Percentiles rank a stretch among this genome's conserved stretches.
Evolutionary conservation across 2,113 vertebrate genomes (phyloP).

Genomic region (human (Homo sapiens)): DNA sequence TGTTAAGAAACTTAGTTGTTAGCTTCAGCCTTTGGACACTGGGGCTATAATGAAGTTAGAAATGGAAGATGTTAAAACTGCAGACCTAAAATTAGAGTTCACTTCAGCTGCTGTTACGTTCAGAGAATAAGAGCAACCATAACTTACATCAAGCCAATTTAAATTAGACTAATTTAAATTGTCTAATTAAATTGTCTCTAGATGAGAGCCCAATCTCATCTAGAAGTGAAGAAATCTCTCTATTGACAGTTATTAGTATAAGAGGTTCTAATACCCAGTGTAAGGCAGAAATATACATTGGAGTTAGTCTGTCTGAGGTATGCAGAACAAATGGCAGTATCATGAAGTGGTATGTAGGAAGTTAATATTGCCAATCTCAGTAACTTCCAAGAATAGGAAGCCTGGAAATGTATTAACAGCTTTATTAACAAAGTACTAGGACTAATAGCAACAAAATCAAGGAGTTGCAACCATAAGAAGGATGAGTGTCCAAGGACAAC

Average conservation of each 20-base stretch:
- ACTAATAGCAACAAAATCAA: conserved; percentile 18
- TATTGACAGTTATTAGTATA: neutral
- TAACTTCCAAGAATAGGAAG: conserved; percentile 4
- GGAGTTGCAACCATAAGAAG: neutral
- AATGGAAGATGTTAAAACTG: neutral
- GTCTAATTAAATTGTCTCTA: too few species aligned
- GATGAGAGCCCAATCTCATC: neutral
- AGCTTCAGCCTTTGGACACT: neutral
- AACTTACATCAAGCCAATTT: neutral
- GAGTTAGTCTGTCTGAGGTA: neutral
- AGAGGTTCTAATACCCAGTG: neutral
- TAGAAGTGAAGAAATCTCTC: conserved; percentile 16
- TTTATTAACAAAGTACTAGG: neutral
- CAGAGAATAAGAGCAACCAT: neutral
- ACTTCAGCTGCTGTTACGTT: conserved; percentile 6
- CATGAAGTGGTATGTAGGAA: neutral
- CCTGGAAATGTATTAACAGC: neutral
- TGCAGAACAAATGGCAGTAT: neutral
- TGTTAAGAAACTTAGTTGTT: conserved; percentile 48
- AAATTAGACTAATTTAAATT: neutral
- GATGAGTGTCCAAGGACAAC: neutral
- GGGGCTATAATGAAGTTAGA: conserved; percentile 4
- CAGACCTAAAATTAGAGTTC: conserved; percentile 31
- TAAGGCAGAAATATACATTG: conserved; percentile 12
- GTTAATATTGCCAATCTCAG: neutral